phyloP scores from a whole-genome alignment of 2,888 invertebrate genomes.

The Sympetrum striolatum region DNA sequence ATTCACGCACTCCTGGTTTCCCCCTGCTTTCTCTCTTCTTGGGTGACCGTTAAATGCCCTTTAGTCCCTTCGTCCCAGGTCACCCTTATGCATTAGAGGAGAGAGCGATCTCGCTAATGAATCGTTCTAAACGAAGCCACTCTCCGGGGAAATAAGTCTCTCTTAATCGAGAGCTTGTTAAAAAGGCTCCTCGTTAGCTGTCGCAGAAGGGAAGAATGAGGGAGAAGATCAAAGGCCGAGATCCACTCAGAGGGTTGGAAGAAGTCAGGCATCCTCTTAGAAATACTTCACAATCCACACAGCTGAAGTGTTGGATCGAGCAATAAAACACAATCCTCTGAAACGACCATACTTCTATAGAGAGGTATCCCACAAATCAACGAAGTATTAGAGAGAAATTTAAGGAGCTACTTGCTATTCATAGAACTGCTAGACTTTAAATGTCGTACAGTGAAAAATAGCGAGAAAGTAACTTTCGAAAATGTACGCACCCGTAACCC shows the following conservation, averaged over 20 bases:
- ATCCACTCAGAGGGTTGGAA: neutral
- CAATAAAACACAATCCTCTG: neutral
- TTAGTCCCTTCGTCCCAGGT: neutral
- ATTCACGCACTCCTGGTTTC: neutral
- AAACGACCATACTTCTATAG: too few species aligned
- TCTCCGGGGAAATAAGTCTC: neutral
- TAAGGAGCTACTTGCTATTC: too few species aligned
- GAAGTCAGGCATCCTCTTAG: neutral
- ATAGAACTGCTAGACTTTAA: too few species aligned
- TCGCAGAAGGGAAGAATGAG: neutral
- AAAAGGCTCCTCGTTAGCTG: neutral
- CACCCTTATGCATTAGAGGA: neutral
- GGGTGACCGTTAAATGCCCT: neutral
- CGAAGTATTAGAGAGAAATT: too few species aligned
- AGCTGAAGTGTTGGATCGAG: neutral
- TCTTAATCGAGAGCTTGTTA: neutral
- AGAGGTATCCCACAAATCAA: too few species aligned
- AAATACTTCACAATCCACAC: neutral
- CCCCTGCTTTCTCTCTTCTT: neutral
- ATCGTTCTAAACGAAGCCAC: neutral
- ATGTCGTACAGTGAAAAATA: too few species aligned
- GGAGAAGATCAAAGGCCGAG: neutral
- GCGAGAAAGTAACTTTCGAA: too few species aligned
- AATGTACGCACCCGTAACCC: too few species aligned
- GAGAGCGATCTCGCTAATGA: neutral